phyloP scores from a whole-genome alignment of 1,140 invertebrate species.

The Tetramorium simillimum region DNA sequence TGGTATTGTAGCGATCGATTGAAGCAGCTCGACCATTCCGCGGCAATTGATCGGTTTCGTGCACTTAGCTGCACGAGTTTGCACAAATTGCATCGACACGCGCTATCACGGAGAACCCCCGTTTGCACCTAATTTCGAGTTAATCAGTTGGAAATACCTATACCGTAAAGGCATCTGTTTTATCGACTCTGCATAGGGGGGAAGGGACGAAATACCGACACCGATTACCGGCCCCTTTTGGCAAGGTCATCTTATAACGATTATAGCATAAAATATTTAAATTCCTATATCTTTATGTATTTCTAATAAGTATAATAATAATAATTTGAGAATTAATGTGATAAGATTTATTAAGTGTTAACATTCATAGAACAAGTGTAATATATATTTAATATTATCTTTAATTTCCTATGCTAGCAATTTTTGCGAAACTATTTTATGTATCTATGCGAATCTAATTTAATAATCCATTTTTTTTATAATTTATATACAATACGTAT shows the following conservation, averaged over 20 bases:
- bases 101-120: conserved; percentile 44
- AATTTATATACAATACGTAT: not conserved
- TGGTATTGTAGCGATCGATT: conserved; percentile 35
- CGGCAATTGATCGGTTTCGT: conserved; percentile 22
- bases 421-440: not conserved
- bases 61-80: conserved; percentile 36
- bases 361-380: not conserved
- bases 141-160: conserved; percentile 52
- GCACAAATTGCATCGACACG: conserved; percentile 54
- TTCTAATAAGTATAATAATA: not conserved
- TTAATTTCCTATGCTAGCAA: not conserved
- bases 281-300: not conserved
- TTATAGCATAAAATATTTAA: not conserved
- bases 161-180: conserved; percentile 42
- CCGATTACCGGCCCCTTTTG: not conserved
- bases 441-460: not conserved
- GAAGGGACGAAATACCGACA: conserved; percentile 13
- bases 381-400: not conserved
- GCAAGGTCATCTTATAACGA: not conserved
- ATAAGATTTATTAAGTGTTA: not conserved
- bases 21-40: conserved; percentile 22
- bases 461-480: not conserved
- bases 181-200: conserved; percentile 25
- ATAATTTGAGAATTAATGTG: not conserved
- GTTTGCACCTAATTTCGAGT: conserved; percentile 53